Evolutionary conservation across 2,888 invertebrate genomes (phyloP), one percentile per base, ranked within the genome.

Genomic region (Cetonia aurata): DNA sequence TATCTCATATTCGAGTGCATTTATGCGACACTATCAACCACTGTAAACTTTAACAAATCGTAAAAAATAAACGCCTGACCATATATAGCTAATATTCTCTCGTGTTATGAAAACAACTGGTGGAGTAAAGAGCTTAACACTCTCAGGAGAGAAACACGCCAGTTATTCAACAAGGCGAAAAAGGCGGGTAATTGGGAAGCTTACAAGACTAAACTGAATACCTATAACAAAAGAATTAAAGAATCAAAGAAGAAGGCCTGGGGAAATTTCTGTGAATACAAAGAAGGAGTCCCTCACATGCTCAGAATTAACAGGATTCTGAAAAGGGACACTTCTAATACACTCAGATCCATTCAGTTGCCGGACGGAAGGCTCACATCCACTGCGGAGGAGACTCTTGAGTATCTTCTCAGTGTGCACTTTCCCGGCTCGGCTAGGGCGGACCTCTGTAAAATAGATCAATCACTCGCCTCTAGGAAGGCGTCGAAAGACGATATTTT

Each of bases 121-220:
- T 55, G 55, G 33, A 55, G 13, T n/a, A 33, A 33, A 55, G 55
- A 55, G 55, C n/a, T 55, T 31, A 12, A 31, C 55, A n/a, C 33
- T 55, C n/a, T 55, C 31, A 55, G 33, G n/a, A 55, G 55, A n/a
- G 33, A 55, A 15, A 55, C 55, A 31, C 33, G 55, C 15, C 19
- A 8, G 33, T 48, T 46, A 44, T 8, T 44, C 13, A 65, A 65
- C 31, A 46, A 8, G 13, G 42, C 33, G 31, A 41, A 52, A 37
- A 66, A 48, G 13, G 12, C 53, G 15, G 13, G n/a, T 33, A 53
- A 37, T 15, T 12, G 25, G 48, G 31, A 44, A 44, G 44, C 44
- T 44, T 13, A 44, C 6, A 44, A 44, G 44, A 6, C 44, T 44
- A 44, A 13, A 44, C 12, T 13, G 6, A 6, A 6, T 44, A 44